A percentile compares a stretch with the other conserved stretches of the same genome.
Conservation (phyloP, 1,140 invertebrate species). For the honey bee (Apis mellifera) region DNA sequence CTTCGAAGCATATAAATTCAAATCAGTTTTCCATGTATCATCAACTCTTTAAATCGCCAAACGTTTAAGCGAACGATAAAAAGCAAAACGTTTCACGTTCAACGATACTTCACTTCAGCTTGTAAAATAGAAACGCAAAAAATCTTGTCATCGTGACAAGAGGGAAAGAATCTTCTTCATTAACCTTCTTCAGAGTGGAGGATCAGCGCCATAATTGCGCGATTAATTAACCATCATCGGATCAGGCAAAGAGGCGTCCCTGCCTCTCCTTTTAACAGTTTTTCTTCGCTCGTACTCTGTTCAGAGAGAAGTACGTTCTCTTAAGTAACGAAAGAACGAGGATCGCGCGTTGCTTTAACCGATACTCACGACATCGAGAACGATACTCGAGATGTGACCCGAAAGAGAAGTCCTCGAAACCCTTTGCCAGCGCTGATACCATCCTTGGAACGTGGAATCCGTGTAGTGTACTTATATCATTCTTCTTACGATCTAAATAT, state of each 20-base stretch:
- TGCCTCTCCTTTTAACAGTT: background rate
- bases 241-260: constrained; percentile 29
- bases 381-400: constrained; percentile 39
- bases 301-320: constrained; percentile 37
- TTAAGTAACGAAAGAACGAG: constrained; percentile 27
- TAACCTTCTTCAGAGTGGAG: background rate
- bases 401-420: constrained; percentile 42
- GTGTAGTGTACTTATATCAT: constrained; percentile 17
- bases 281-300: constrained; percentile 10
- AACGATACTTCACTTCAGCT: background rate
- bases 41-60: background rate
- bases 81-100: background rate
- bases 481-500: no score
- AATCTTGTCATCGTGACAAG: background rate
- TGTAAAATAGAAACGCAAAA: no score
- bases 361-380: constrained; percentile 5
- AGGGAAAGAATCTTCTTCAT: background rate
- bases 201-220: background rate
- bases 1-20: no score
- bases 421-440: background rate
- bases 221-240: constrained; percentile 50
- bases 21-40: no score
- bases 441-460: background rate
- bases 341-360: constrained; percentile 25
- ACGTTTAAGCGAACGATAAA: background rate